Conservation (phyloP, 2,113 vertebrate species). For the Antechinus stuartii region DNA sequence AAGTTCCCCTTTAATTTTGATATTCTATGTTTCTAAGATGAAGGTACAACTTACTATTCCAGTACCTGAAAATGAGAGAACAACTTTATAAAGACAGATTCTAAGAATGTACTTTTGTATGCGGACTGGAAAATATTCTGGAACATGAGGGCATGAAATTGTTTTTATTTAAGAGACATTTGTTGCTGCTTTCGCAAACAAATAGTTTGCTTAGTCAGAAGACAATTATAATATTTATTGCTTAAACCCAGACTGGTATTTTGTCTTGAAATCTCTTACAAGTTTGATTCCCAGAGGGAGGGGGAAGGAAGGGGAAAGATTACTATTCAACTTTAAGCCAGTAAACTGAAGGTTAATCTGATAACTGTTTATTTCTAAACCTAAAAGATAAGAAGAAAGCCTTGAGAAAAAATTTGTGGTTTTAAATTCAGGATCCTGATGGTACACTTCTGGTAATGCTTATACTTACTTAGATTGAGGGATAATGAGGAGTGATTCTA, state of each 20-base stretch:
- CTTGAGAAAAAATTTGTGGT: conserved; percentile 39
- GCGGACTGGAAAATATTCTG: conserved; percentile 21
- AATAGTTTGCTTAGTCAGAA: conserved; percentile 73
- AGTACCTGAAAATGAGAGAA: conserved; percentile 28
- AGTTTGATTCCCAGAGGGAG: conserved; percentile 32
- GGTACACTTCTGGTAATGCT: neutral
- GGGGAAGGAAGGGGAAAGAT: conserved; percentile 14
- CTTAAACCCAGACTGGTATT: conserved; percentile 69
- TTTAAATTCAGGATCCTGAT: conserved; percentile 48
- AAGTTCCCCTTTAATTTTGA: neutral
- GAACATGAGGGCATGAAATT: conserved; percentile 54
- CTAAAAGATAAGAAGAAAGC: conserved; percentile 60
- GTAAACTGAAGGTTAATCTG: conserved; percentile 60
- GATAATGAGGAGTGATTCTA: conserved; percentile 48
- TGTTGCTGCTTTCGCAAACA: conserved; percentile 70
- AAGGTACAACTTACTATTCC: neutral
- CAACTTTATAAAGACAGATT: conserved; percentile 14
- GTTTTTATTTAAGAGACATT: conserved; percentile 71
- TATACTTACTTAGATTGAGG: conserved; percentile 17
- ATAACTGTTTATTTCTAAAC: conserved; percentile 63
- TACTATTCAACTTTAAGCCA: conserved; percentile 51
- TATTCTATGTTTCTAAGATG: neutral
- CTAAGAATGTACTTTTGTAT: conserved; percentile 9
- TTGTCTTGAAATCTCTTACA: conserved; percentile 66
- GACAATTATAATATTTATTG: conserved; percentile 73